Conservation (phyloP, 2,113 vertebrate genomes). For the Alces alces region DNA sequence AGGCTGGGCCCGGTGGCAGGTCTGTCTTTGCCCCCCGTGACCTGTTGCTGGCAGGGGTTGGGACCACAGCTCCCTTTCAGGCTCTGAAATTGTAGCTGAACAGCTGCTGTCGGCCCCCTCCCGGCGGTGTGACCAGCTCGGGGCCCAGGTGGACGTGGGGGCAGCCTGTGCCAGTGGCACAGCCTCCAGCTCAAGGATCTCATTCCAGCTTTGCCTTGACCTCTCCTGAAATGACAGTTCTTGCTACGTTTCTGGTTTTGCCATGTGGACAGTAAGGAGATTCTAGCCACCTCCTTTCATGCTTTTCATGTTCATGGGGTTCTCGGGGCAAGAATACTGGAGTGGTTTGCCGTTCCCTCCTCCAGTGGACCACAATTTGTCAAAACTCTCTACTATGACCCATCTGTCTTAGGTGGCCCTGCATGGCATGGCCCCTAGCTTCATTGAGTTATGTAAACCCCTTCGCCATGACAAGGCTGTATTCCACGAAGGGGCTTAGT, state of each 20-base stretch:
- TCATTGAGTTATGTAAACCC: neutral
- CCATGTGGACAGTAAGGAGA: neutral
- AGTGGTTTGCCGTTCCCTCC: neutral
- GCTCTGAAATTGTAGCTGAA: slow-evolving; percentile 65
- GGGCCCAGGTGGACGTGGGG: slow-evolving; percentile 60
- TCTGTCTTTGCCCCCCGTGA: slow-evolving; percentile 39
- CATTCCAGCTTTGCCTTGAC: neutral
- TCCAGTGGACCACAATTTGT: neutral
- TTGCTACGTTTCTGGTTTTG: neutral
- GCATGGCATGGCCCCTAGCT: neutral
- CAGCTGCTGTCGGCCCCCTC: slow-evolving; percentile 41
- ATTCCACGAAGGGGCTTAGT: neutral
- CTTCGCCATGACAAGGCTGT: neutral
- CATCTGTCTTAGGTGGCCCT: neutral
- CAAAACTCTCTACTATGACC: neutral
- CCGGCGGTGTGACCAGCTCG: neutral
- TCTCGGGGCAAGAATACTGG: neutral
- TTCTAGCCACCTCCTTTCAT: neutral
- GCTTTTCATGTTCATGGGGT: neutral
- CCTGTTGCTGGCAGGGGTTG: slow-evolving; percentile 43
- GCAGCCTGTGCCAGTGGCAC: neutral
- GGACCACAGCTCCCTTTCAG: slow-evolving; percentile 46
- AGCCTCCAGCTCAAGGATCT: neutral
- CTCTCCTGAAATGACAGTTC: neutral
- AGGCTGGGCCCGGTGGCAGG: neutral